These are phyloP conservation scores for Mareca strepera DNA, from an alignment of 2,797 vertebrate species.

Conservation along the genomic window DNA sequence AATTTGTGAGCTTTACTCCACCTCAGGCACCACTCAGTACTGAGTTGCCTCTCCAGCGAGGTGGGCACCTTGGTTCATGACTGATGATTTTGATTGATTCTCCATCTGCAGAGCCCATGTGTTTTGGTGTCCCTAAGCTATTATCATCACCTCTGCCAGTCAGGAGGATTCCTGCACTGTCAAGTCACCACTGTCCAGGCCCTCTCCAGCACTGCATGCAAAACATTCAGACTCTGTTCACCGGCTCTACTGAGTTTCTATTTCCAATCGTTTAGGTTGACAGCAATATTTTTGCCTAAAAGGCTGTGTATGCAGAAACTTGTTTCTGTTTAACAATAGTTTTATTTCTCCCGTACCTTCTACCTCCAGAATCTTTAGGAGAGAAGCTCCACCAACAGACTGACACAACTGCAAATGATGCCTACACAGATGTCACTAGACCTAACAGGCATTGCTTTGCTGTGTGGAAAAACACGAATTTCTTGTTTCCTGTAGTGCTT, in stretches of 20 bases:
- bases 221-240: neutral
- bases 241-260: neutral
- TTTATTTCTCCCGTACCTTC: neutral
- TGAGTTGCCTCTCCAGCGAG: neutral
- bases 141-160: neutral
- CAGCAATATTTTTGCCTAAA: neutral
- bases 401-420: neutral
- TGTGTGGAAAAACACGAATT: constrained; percentile 27
- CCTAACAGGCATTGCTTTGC: neutral
- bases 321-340: neutral
- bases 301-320: neutral
- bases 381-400: neutral
- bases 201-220: neutral
- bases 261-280: neutral
- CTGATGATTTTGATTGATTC: neutral
- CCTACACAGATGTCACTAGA: neutral
- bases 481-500: constrained; percentile 40
- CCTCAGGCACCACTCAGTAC: rapidly evolving
- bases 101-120: neutral
- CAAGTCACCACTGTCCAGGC: neutral
- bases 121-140: neutral
- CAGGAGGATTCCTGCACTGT: no score
- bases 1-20: neutral
- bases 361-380: neutral
- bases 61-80: neutral